phyloP scores from a whole-genome alignment of 2,113 vertebrate species.

The Glareola pratincola region DNA sequence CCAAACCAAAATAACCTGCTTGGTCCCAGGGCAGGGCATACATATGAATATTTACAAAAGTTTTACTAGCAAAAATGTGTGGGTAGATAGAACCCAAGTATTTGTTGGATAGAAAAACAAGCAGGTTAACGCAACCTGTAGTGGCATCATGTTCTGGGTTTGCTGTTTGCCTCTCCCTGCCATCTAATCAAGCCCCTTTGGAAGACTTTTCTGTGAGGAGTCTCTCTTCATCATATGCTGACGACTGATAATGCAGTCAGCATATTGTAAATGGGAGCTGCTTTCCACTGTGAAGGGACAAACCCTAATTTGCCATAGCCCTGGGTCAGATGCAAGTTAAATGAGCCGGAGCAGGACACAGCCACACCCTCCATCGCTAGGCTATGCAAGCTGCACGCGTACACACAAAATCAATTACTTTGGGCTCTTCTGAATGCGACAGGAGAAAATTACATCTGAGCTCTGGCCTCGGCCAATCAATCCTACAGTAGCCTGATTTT shows the following conservation, averaged over 20 bases:
- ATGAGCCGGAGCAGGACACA: neutral
- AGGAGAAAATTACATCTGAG: slow-evolving; percentile 56
- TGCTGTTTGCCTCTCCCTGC: neutral
- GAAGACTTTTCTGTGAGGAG: neutral
- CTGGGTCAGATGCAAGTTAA: slow-evolving; percentile 7
- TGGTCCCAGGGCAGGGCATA: neutral
- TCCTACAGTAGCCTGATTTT: slow-evolving; percentile 55
- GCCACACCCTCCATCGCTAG: neutral
- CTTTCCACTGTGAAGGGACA: slow-evolving; percentile 15
- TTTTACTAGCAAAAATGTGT: neutral
- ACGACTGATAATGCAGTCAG: neutral
- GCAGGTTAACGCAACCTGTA: slow-evolving; percentile 2
- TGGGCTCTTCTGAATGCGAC: neutral
- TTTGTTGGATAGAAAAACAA: neutral
- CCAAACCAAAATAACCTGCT: neutral
- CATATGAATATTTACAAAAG: neutral
- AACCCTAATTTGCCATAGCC: slow-evolving; percentile 29
- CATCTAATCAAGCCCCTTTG: neutral
- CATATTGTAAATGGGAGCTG: neutral
- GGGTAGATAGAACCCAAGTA: neutral
- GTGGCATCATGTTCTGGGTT: neutral
- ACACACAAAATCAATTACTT: slow-evolving; percentile 12
- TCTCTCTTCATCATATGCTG: neutral
- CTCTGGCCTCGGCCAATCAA: slow-evolving; percentile 46
- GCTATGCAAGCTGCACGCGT: neutral